Conservation (phyloP, 2,888 invertebrate genomes). For the Morpho achilles region DNA sequence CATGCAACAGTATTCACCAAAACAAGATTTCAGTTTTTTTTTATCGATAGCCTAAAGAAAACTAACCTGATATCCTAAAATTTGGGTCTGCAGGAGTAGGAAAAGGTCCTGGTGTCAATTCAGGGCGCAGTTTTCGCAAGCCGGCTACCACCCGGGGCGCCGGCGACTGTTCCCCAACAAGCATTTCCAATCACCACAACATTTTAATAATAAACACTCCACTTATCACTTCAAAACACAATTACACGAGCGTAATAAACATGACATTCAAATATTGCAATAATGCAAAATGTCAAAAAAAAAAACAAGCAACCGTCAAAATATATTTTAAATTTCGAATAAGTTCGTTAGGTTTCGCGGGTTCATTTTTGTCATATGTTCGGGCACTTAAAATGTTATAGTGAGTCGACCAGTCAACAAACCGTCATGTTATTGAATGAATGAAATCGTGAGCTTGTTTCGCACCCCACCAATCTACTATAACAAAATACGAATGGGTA, state of each 20-base stretch:
- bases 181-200: constrained; percentile 65
- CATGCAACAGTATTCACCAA: no score
- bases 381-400: constrained; percentile 23
- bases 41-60: no score
- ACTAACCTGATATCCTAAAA: constrained; percentile 70
- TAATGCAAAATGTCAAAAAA: constrained; percentile 28
- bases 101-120: constrained; percentile 67
- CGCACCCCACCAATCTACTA: constrained; percentile 43
- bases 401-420: constrained; percentile 42
- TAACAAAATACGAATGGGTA: constrained; percentile 22
- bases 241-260: constrained; percentile 22
- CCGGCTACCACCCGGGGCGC: constrained; percentile 77
- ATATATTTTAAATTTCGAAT: constrained; percentile 59
- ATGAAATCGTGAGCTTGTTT: constrained; percentile 45
- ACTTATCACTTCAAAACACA: constrained; percentile 40
- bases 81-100: constrained; percentile 66
- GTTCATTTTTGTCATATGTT: constrained; percentile 39
- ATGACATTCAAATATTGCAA: constrained; percentile 23
- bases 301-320: constrained; percentile 46
- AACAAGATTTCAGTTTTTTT: no score
- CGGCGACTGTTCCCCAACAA: constrained; percentile 73
- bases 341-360: constrained; percentile 65
- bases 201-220: constrained; percentile 54
- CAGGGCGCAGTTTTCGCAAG: constrained; percentile 68
- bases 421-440: constrained; percentile 60